Conservation (phyloP, 2,113 vertebrate genomes). For the Oostethus manadensis region DNA sequence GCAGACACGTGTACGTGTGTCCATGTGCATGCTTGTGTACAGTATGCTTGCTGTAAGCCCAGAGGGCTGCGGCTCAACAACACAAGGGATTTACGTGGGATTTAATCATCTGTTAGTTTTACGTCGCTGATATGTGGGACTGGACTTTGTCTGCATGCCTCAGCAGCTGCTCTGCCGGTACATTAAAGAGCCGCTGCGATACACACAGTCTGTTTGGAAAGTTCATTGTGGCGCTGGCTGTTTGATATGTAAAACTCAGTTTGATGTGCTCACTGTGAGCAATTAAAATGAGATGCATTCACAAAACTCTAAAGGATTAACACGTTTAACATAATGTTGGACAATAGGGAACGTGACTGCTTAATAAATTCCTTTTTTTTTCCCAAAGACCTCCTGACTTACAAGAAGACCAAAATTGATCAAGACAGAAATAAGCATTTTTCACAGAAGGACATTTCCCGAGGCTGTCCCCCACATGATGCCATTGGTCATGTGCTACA, state of each 20-base stretch:
- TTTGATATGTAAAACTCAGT: neutral
- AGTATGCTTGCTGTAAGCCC: neutral
- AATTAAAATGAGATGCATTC: neutral
- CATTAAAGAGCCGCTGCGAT: neutral
- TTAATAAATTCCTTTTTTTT: too few species aligned
- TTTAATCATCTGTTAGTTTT: conserved; percentile 7
- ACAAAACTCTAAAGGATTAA: too few species aligned
- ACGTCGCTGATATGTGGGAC: conserved; percentile 6
- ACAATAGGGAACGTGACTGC: too few species aligned
- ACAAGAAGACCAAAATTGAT: too few species aligned
- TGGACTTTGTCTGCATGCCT: conserved; percentile 20
- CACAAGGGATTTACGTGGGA: neutral
- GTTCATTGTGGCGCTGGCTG: neutral
- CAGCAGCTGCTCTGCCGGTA: neutral
- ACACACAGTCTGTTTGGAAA: neutral
- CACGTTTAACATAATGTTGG: too few species aligned
- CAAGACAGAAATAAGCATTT: too few species aligned
- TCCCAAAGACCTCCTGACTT: too few species aligned
- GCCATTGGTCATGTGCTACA: too few species aligned
- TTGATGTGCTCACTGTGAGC: neutral
- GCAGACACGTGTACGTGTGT: neutral
- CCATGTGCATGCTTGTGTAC: conserved; percentile 1
- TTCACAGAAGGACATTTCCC: too few species aligned
- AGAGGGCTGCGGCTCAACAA: neutral
- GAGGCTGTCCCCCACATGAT: too few species aligned